phyloP scores from a whole-genome alignment of 2,113 vertebrate genomes.

The Triplophysa siluroides region DNA sequence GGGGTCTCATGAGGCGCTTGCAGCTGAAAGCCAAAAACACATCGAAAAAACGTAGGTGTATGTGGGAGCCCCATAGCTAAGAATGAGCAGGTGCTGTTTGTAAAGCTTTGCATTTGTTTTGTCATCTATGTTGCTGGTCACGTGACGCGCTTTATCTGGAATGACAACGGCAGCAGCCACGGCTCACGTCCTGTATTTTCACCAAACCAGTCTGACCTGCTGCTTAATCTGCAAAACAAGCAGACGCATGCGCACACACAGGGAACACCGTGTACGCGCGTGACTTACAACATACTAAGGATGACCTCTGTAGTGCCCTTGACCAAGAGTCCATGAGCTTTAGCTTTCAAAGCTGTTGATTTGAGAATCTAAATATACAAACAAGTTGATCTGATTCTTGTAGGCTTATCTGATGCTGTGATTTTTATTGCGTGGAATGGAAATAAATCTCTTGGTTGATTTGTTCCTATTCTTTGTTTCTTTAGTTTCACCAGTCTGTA shows the following conservation, averaged over 20 bases:
- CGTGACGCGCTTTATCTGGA: background rate
- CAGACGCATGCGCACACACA: background rate
- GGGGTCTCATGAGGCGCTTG: too few species aligned
- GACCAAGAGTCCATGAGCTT: background rate
- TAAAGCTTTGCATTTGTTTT: constrained; percentile 12
- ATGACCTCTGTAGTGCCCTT: constrained; percentile 10
- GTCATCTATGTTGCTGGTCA: constrained; percentile 11
- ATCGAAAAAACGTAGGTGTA: background rate
- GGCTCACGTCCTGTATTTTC: constrained; percentile 30
- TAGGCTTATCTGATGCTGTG: background rate
- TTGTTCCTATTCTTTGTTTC: background rate
- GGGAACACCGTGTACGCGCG: background rate
- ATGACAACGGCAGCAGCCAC: background rate
- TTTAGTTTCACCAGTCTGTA: constrained; percentile 88
- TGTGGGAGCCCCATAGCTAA: background rate
- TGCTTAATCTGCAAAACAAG: constrained; percentile 19
- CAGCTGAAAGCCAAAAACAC: too few species aligned
- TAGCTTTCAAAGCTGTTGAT: background rate
- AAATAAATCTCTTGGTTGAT: background rate
- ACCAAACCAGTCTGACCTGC: constrained; percentile 36
- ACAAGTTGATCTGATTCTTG: background rate
- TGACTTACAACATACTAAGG: background rate
- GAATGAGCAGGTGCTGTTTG: background rate
- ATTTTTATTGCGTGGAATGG: background rate
- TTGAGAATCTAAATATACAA: background rate